Evolutionary conservation across 2,797 vertebrate species (phyloP).

Genomic region (Mormyrus proboscirostris): DNA sequence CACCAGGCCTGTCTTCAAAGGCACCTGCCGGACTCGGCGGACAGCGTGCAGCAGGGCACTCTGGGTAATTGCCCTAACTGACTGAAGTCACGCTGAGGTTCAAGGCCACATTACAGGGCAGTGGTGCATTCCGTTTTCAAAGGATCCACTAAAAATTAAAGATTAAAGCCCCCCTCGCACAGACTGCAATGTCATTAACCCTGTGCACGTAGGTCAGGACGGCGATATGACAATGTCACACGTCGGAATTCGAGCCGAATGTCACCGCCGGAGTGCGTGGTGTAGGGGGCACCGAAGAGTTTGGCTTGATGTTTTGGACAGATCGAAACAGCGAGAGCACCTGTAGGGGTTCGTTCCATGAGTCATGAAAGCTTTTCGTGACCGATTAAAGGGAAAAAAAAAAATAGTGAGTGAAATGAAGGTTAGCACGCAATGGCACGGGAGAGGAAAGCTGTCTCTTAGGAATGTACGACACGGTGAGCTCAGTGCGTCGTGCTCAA

Average conservation of each 20-base stretch:
- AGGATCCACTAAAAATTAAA: slow-evolving; percentile 7
- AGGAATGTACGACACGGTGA: slow-evolving; percentile 36
- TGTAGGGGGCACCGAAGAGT: background rate
- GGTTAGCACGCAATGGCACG: background rate
- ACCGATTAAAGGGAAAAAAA: background rate
- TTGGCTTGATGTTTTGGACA: slow-evolving; percentile 8
- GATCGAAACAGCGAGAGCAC: background rate
- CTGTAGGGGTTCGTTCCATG: background rate
- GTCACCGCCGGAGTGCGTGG: background rate
- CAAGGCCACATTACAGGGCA: slow-evolving; percentile 7
- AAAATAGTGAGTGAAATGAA: background rate
- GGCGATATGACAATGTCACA: background rate
- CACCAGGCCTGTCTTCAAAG: background rate
- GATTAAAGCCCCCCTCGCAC: background rate
- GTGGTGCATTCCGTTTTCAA: slow-evolving; percentile 1
- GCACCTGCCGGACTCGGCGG: background rate
- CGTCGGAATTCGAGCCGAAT: background rate
- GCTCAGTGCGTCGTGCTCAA: slow-evolving; percentile 41
- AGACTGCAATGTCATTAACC: slow-evolving; percentile 2
- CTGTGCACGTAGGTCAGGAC: background rate
- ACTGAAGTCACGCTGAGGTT: background rate
- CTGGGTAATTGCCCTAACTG: slow-evolving; percentile 9
- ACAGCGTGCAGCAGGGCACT: background rate
- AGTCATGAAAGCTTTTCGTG: slow-evolving; percentile 5
- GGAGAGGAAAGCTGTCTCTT: slow-evolving; percentile 38